Evolutionary conservation across 1,140 invertebrate species (phyloP).

Genomic region (Gryllus bimaculatus): DNA sequence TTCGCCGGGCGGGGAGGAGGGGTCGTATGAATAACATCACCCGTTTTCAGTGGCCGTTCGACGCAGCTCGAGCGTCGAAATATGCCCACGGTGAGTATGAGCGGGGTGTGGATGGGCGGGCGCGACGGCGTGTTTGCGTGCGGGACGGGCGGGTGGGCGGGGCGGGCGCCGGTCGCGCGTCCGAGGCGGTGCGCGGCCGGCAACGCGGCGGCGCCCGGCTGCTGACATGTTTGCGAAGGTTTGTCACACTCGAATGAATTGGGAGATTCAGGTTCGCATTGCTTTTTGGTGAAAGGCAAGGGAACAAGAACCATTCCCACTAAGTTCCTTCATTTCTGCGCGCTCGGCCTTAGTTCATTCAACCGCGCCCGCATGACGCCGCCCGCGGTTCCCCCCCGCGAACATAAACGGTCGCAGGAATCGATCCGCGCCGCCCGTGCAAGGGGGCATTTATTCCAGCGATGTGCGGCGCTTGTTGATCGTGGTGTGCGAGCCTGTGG

Average conservation of each 20-base stretch:
- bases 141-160: too few relatives aligned
- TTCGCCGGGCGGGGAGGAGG: too few relatives aligned
- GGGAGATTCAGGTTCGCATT: conserved; percentile 17
- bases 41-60: too few relatives aligned
- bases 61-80: too few relatives aligned
- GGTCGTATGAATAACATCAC: too few relatives aligned
- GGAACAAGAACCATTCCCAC: conserved; percentile 13
- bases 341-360: too few relatives aligned
- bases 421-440: neutral
- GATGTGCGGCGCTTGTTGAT: neutral
- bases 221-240: neutral
- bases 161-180: neutral
- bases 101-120: too few relatives aligned
- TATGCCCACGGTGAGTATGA: too few relatives aligned
- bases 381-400: too few relatives aligned
- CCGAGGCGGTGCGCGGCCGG: neutral
- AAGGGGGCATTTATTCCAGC: too few relatives aligned
- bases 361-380: neutral
- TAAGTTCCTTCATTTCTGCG: conserved; percentile 16
- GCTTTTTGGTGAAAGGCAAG: conserved; percentile 16
- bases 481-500: neutral
- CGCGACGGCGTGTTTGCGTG: too few relatives aligned
- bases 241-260: conserved; percentile 13
- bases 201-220: too few relatives aligned
- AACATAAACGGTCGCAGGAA: neutral